These are phyloP conservation scores for Chloroclystis v-ata DNA, from an alignment of 2,888 invertebrate species.

Conservation along the genomic window DNA sequence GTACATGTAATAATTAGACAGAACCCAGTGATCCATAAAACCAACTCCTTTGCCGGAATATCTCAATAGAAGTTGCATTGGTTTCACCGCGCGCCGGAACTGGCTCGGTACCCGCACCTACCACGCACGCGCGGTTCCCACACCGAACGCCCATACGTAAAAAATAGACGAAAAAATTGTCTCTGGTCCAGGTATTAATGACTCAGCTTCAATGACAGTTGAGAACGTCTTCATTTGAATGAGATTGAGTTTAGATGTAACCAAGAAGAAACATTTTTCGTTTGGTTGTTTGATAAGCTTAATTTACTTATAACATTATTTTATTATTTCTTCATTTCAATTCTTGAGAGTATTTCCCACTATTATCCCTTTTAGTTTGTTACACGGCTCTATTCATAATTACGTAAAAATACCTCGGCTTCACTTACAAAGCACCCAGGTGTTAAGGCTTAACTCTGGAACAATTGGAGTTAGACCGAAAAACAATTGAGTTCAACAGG, in stretches of 20 bases:
- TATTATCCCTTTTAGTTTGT: too few species aligned
- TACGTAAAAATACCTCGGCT: neutral
- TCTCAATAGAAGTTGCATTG: constrained; percentile 26
- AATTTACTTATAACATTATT: too few species aligned
- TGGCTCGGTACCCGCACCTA: constrained; percentile 24
- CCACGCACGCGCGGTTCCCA: constrained; percentile 42
- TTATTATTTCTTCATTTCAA: too few species aligned
- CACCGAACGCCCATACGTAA: constrained; percentile 13
- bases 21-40: constrained; percentile 6
- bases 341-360: too few species aligned
- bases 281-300: too few species aligned
- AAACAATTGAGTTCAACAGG: constrained; percentile 11
- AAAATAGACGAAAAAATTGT: constrained; percentile 14
- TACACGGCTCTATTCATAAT: neutral
- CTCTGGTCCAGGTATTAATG: neutral
- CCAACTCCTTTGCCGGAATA: neutral
- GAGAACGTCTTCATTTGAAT: too few species aligned
- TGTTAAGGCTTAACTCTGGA: constrained; percentile 1
- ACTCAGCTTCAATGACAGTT: neutral
- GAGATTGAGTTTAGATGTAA: too few species aligned
- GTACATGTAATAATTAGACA: constrained; percentile 1
- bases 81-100: constrained; percentile 10
- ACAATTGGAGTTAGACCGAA: constrained; percentile 2
- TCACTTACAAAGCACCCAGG: neutral
- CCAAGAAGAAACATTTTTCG: too few species aligned